Evolutionary conservation across 2,113 vertebrate genomes (phyloP), one percentile per base, ranked within the genome.

Genomic region (Falco punctatus): DNA sequence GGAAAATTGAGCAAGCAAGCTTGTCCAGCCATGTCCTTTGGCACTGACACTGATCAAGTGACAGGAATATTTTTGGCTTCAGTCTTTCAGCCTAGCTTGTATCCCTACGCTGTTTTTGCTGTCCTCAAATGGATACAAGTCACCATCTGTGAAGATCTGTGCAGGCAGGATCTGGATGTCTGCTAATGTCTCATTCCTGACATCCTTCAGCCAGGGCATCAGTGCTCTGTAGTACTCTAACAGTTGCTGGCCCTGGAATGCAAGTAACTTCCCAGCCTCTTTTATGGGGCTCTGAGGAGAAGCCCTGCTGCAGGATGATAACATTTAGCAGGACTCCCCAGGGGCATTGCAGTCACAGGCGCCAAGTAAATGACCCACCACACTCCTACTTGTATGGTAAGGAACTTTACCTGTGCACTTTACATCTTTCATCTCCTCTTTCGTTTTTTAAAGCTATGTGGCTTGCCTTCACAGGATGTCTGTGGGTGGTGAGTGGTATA

Each of bases 211-310:
- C n/a, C 35, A 67, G 33, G 48, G 10, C 57, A 92, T 61, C 48
- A 67, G 57, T 59, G 54, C 13, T 95, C 40, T 86, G 55, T 86
- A 87, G 55, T 71, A 38, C 79, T 81, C 80, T 81, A 91, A 64
- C 26, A 20, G 18, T 40, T n/a, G 61, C 86, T 80, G 51, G 33
- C 64, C 10, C 32, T 92, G 81, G 93, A 92, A 86, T 86, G 58
- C 49, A 65, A 86, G 75, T 89, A 89, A 90, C 85, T 94, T 94
- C 64, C 82, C 3, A 17, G 35, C 0, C 14, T 59, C 67, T 93
- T 97, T 96, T 85, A 95, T 4, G 86, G 62, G 46, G 48, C 88
- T 57, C 79, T 35, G 86, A 81, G 77, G 80, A 96, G 73, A 92
- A 86, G 58, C 42, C 26, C 80, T 92, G 88, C 87, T 69, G 51